A percentile compares a stretch with the other conserved stretches of the same genome.
Conservation (phyloP, 2,797 vertebrate genomes). For the Yasuhikotakia modesta region DNA sequence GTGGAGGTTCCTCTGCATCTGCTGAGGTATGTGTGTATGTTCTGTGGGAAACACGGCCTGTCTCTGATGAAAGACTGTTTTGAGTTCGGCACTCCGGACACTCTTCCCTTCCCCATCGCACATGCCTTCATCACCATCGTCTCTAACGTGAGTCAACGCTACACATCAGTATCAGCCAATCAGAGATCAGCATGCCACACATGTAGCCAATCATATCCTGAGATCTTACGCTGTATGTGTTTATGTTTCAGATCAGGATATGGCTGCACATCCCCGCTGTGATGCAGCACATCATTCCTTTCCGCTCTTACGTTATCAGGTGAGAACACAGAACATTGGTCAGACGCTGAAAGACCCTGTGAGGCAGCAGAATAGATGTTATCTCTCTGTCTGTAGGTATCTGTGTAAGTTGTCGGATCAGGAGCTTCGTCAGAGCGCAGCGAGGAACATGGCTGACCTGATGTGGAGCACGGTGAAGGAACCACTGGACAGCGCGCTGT, state of each 20-base stretch:
- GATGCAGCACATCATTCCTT: conserved; percentile 99
- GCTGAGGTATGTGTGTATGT: conserved; percentile 96
- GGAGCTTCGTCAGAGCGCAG: conserved; percentile 94
- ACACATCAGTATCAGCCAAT: not conserved
- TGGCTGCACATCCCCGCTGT: conserved; percentile 99
- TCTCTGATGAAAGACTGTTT: conserved; percentile 99
- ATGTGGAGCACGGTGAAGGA: conserved; percentile 99
- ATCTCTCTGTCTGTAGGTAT: conserved; percentile 78
- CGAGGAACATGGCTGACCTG: conserved; percentile 97
- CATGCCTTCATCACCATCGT: conserved; percentile 99
- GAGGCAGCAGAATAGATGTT: not conserved
- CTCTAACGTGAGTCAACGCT: conserved; percentile 87
- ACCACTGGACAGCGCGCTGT: conserved; percentile 93
- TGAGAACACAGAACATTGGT: conserved; percentile 61
- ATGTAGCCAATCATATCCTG: not conserved
- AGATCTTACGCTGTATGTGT: no score
- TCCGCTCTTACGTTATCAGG: conserved; percentile 97
- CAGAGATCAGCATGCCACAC: not conserved
- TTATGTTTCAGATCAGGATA: conserved; percentile 80
- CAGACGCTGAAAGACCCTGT: not conserved
- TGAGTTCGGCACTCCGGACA: conserved; percentile 90
- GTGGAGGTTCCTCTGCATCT: conserved; percentile 97
- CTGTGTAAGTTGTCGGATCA: conserved; percentile 97
- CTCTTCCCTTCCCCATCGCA: conserved; percentile 93
- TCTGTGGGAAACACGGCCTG: conserved; percentile 97